Base-by-base conservation (phyloP, 2,797 vertebrate genomes). In the Stomatorhinus walkeri region DNA sequence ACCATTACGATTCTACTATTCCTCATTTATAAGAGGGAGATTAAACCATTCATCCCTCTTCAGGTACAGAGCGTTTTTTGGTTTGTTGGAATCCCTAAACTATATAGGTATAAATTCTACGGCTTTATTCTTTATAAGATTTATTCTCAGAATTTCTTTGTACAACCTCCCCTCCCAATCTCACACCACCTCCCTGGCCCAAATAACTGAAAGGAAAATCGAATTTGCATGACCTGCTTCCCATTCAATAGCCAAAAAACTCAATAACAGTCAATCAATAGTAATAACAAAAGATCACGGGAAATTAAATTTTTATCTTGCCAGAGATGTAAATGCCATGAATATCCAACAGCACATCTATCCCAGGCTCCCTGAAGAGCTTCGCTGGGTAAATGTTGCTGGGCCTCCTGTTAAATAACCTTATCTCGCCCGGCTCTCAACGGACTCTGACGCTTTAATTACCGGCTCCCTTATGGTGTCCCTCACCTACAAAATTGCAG, bases 261-360 rank as follows among this genome's bases (percentile, higher is more conserved):
- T 43, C 72, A 76, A 76, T 16, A 68, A 24, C 61, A 36, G 72
- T 76, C 36, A 76, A 40, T 76, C 72, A 76, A 76, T 76, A 76
- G 72, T 16, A 76, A 76, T 76, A 76, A 68, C 61, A 68, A 68
- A 68, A 68, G 61, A 68, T 68, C 72, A 40, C 72, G 14, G 72
- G 72, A 76, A 76, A 76, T 76, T 76, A 76, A 76, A 76, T 76
- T 76, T 76, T 76, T 43, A 76, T 76, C 72, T 76, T 19, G 32
- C 36, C 72, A 40, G 40, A 76, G 72, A 76, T 76, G 28, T 76
- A 76, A 76, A 76, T 76, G 14, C 36, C 72, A 76, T 19, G 36
- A 76, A 19, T 40, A 19, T 76, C 72, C 4, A 36, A 43, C 72
- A 19, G 72, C 32, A 76, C 28, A 16, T 76, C 72, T 40, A 40